phyloP scores from a whole-genome alignment of 1,140 invertebrate genomes.

The Wasmannia auropunctata region DNA sequence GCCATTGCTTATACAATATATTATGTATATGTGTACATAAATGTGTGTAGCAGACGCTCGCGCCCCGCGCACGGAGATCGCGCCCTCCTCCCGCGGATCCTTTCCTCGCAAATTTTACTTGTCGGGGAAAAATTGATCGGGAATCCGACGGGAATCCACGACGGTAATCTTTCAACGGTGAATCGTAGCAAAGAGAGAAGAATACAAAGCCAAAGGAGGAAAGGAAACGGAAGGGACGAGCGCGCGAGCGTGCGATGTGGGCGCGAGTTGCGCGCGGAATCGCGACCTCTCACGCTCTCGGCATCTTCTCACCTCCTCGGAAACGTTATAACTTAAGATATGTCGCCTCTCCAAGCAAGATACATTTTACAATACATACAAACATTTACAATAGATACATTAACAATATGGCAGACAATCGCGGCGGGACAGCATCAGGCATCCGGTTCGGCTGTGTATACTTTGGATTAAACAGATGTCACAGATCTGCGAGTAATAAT shows the following conservation, averaged over 20 bases:
- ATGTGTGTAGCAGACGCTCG: constrained; percentile 72
- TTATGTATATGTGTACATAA: constrained; percentile 77
- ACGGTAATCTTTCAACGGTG: not conserved
- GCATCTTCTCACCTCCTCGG: constrained; percentile 40
- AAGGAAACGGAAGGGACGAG: constrained; percentile 54
- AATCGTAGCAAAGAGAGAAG: constrained; percentile 19
- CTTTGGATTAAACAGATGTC: not conserved
- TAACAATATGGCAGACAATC: constrained; percentile 69
- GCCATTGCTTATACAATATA: constrained; percentile 82
- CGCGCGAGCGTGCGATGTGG: constrained; percentile 59
- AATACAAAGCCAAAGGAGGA: constrained; percentile 6
- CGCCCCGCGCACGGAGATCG: constrained; percentile 42
- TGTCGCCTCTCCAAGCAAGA: constrained; percentile 81
- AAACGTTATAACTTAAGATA: constrained; percentile 81
- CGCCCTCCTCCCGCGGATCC: not conserved
- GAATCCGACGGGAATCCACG: not conserved
- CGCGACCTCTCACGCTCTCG: constrained; percentile 55
- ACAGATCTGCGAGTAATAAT: not conserved
- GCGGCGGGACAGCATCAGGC: constrained; percentile 52
- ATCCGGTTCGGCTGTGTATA: not conserved
- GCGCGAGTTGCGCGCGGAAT: constrained; percentile 63
- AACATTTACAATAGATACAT: constrained; percentile 85
- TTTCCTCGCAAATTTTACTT: constrained; percentile 7
- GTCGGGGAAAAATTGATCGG: not conserved
- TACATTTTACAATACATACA: constrained; percentile 85